These are phyloP conservation scores for Cantharis lateralis DNA, from an alignment of 2,888 invertebrate species.

Conservation along the genomic window DNA sequence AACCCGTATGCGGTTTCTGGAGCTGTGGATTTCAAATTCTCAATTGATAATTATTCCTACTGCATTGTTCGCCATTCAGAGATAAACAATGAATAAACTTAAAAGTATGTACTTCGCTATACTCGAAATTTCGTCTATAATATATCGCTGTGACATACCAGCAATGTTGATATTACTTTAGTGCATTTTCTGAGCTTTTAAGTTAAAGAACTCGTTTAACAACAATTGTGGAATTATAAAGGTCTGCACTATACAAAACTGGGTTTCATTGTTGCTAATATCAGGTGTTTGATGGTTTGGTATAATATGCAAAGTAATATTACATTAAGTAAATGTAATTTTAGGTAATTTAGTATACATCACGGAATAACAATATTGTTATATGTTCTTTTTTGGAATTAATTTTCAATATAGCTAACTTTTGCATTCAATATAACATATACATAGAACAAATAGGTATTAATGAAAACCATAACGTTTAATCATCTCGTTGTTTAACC, in stretches of 20 bases:
- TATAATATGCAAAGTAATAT: no score
- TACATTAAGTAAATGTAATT: neutral
- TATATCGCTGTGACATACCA: neutral
- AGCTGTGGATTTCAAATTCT: conserved; percentile 13
- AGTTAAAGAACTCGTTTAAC: no score
- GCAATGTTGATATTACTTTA: neutral
- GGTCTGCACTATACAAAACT: neutral
- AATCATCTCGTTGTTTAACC: conserved; percentile 21
- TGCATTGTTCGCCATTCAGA: neutral
- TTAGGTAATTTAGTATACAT: neutral
- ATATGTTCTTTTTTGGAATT: neutral
- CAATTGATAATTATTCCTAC: neutral
- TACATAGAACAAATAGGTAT: neutral
- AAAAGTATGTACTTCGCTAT: neutral
- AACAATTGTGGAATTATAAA: neutral
- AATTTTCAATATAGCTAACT: neutral
- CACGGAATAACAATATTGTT: no score
- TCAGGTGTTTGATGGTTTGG: no score
- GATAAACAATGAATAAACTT: neutral
- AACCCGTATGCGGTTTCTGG: conserved; percentile 6
- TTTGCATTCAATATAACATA: neutral
- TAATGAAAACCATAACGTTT: conserved; percentile 13
- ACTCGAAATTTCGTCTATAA: neutral
- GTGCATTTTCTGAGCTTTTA: neutral
- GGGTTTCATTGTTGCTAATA: no score